These are phyloP conservation scores for Phenganax marumi DNA, from an alignment of 92 coral and sea anemone species.

Conservation along the genomic window DNA sequence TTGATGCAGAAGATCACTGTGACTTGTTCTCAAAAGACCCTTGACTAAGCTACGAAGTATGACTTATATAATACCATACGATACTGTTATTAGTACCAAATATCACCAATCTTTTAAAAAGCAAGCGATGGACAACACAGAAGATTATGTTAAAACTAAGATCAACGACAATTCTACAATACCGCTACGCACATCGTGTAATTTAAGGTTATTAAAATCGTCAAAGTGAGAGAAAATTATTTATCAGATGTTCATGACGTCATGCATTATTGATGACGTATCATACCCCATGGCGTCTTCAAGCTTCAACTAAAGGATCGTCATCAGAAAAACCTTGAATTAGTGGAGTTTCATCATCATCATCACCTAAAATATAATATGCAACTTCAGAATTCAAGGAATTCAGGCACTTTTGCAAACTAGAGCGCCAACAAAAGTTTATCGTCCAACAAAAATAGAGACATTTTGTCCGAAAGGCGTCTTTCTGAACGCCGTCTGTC, in stretches of 20 bases:
- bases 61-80: conserved; percentile 1
- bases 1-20: no score
- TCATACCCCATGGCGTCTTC: conserved; percentile 15
- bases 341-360: conserved; percentile 81
- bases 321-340: conserved; percentile 93
- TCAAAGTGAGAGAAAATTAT: no score
- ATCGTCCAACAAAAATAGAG: no score
- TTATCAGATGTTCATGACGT: no score
- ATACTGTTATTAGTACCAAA: not conserved
- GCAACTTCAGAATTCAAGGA: not conserved
- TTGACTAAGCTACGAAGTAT: not conserved
- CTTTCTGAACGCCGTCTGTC: no score
- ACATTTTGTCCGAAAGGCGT: no score
- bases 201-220: no score
- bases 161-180: no score
- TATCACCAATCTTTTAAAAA: not conserved
- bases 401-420: not conserved
- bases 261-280: not conserved
- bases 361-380: not conserved
- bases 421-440: no score
- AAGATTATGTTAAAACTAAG: not conserved
- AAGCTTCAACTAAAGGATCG: conserved; percentile 93
- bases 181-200: no score
- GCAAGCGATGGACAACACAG: not conserved
- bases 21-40: not conserved